A percentile compares a stretch with the other conserved stretches of the same genome.
phyloP scores from a whole-genome alignment of 2,797 vertebrate genomes.

The Neosilurus hyrtlii region DNA sequence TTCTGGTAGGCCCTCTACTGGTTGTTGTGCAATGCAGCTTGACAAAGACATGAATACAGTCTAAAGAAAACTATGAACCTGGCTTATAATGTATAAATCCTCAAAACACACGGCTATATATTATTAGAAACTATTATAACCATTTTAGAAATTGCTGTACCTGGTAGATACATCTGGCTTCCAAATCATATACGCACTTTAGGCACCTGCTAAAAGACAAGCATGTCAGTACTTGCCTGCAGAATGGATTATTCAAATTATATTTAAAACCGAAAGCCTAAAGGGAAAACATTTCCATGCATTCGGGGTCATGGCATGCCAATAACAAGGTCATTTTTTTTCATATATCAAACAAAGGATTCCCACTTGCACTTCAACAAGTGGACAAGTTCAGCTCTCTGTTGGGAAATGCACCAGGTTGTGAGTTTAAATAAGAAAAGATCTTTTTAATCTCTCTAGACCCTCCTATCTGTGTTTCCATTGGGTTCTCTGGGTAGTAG shows the following conservation, averaged over 20 bases:
- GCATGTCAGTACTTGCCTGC: neutral
- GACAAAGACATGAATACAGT: neutral
- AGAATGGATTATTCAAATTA: neutral
- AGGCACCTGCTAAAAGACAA: constrained; percentile 6
- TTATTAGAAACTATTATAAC: neutral
- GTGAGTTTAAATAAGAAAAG: neutral
- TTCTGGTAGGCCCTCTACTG: constrained; percentile 61
- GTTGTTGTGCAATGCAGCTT: constrained; percentile 22
- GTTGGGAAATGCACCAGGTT: neutral
- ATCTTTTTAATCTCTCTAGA: neutral
- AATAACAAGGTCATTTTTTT: neutral
- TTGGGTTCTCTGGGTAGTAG: neutral
- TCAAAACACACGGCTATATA: neutral
- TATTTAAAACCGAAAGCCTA: constrained; percentile 8
- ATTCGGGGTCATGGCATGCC: neutral
- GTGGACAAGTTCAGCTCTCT: neutral
- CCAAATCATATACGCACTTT: constrained; percentile 1
- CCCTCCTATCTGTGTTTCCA: neutral
- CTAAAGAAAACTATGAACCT: neutral
- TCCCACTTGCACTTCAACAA: neutral
- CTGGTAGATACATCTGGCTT: neutral
- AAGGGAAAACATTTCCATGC: neutral
- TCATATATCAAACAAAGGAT: neutral
- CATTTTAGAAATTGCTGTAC: neutral
- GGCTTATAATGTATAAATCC: neutral